Conservation (phyloP, 2,888 invertebrate genomes). For the Sarcophaga subvicina region DNA sequence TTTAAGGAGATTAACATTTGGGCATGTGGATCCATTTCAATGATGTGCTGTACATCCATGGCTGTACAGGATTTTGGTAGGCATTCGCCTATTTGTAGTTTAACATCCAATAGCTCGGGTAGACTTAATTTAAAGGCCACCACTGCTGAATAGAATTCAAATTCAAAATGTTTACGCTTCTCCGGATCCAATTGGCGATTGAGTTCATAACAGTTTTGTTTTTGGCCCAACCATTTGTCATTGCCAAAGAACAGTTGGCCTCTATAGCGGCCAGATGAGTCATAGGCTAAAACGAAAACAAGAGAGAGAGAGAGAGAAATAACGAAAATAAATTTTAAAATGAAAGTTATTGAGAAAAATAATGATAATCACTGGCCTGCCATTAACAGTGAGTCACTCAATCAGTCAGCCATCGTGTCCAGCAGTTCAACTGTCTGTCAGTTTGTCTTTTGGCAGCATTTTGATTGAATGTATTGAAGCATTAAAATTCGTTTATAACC, state of each 20-base stretch:
- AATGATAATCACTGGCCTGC: neutral
- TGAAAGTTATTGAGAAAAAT: neutral
- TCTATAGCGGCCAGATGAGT: slow-evolving; percentile 91
- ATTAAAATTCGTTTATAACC: slow-evolving; percentile 57
- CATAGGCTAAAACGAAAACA: slow-evolving; percentile 84
- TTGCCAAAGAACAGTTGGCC: slow-evolving; percentile 90
- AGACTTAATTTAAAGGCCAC: slow-evolving; percentile 75
- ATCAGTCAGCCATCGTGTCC: neutral
- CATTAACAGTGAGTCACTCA: neutral
- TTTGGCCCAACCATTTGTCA: slow-evolving; percentile 91
- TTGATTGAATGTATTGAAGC: slow-evolving; percentile 56
- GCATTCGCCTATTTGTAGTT: slow-evolving; percentile 89
- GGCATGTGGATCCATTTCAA: slow-evolving; percentile 79
- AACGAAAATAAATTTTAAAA: neutral
- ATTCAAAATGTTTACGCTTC: slow-evolving; percentile 77
- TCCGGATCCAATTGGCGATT: slow-evolving; percentile 74
- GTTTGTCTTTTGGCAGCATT: slow-evolving; percentile 2
- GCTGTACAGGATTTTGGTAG: slow-evolving; percentile 87
- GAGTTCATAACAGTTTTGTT: slow-evolving; percentile 86
- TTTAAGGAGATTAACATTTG: slow-evolving; percentile 74
- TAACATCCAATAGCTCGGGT: slow-evolving; percentile 82
- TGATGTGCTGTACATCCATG: slow-evolving; percentile 83
- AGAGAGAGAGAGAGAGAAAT: no score
- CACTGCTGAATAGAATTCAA: slow-evolving; percentile 79
- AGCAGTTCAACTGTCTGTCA: no score